phyloP scores from a whole-genome alignment of 2,888 invertebrate species.

The Miltochrista miniata region DNA sequence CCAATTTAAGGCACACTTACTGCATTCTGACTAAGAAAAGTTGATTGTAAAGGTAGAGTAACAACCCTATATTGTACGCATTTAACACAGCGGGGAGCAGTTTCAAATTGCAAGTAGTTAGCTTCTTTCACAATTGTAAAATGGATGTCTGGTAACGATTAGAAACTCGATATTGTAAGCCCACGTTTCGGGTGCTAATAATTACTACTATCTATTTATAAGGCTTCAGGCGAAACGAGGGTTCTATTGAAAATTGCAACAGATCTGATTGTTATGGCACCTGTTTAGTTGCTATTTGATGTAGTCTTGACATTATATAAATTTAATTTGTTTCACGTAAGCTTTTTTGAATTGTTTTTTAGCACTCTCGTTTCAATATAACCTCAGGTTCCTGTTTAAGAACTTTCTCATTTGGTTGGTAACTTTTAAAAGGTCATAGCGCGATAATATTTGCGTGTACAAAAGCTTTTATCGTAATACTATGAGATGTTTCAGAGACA shows the following conservation, averaged over 20 bases:
- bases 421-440: no score
- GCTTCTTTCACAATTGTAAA: constrained; percentile 40
- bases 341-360: background rate
- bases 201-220: constrained; percentile 30
- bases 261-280: constrained; percentile 24
- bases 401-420: no score
- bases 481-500: no score
- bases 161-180: constrained; percentile 33
- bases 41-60: background rate
- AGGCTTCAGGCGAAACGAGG: constrained; percentile 23
- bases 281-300: constrained; percentile 5
- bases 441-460: no score
- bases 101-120: constrained; percentile 23
- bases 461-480: no score
- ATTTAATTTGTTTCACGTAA: background rate
- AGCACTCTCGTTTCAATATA: background rate
- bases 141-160: constrained; percentile 32
- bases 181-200: constrained; percentile 39
- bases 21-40: no score
- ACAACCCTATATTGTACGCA: constrained; percentile 16
- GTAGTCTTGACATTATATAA: constrained; percentile 4
- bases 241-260: constrained; percentile 24
- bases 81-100: constrained; percentile 31
- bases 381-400: background rate
- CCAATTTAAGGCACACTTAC: no score